Evolutionary conservation across 2,797 vertebrate genomes (phyloP).

Genomic region (Acestrorhynchus altus): DNA sequence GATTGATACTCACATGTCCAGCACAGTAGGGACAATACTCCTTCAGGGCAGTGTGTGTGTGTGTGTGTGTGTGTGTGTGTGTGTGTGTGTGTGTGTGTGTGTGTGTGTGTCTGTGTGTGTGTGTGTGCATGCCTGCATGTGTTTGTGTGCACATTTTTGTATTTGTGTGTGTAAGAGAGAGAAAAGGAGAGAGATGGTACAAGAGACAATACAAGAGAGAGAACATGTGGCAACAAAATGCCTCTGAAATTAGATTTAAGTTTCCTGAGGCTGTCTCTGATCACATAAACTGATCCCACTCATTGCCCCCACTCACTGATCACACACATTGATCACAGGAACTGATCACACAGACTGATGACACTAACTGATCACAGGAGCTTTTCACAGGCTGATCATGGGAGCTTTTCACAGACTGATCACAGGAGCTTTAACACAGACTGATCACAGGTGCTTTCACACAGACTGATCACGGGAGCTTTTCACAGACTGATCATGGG

Average conservation of each 20-base stretch:
- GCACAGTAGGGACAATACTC: constrained; percentile 6
- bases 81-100: neutral
- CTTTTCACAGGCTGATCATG: no score
- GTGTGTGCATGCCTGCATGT: constrained; percentile 1
- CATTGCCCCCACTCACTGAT: no score
- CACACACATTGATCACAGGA: no score
- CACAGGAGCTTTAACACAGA: no score
- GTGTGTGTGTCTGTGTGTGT: neutral
- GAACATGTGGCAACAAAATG: neutral
- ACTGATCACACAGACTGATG: no score
- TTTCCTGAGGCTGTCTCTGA: neutral
- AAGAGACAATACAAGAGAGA: neutral
- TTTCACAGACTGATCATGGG: no score
- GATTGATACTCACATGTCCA: constrained; percentile 33
- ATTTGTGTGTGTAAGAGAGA: neutral
- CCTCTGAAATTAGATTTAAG: neutral
- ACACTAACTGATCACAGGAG: no score
- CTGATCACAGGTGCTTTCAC: no score
- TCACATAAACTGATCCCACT: no score
- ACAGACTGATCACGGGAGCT: no score
- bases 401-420: no score
- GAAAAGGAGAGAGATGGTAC: neutral
- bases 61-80: neutral
- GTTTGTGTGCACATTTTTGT: neutral
- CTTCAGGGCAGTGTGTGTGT: neutral